Evolutionary conservation across 2,888 invertebrate genomes (phyloP).

Genomic region (Halictus quadricinctus): DNA sequence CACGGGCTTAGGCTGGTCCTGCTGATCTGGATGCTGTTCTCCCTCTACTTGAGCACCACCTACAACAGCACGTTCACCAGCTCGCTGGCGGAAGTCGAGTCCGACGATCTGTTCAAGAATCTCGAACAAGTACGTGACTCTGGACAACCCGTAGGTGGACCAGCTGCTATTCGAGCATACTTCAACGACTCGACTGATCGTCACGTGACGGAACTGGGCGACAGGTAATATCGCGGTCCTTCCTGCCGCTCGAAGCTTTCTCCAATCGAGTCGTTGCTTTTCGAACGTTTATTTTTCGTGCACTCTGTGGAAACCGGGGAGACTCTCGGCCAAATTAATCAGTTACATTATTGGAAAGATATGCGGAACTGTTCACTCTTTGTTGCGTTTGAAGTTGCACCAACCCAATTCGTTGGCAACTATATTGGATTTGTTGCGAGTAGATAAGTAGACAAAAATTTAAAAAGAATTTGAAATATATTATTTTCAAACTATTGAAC

Average conservation of each 20-base stretch:
- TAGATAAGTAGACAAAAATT: too few species aligned
- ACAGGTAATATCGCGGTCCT: conserved; percentile 29
- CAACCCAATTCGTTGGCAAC: too few species aligned
- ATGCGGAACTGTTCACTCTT: too few species aligned
- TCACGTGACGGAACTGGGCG: conserved; percentile 34
- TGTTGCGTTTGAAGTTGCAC: too few species aligned
- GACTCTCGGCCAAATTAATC: too few species aligned
- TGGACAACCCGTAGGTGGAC: conserved; percentile 47
- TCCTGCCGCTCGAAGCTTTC: background rate
- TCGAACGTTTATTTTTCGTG: too few species aligned
- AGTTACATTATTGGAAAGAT: too few species aligned
- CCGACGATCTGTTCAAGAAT: conserved; percentile 28
- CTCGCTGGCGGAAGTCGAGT: conserved; percentile 40
- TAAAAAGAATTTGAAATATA: too few species aligned
- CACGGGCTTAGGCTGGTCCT: conserved; percentile 51
- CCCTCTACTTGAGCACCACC: conserved; percentile 39
- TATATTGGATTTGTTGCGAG: too few species aligned
- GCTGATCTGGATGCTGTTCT: conserved; percentile 57
- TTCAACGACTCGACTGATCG: conserved; percentile 44
- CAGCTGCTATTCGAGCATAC: conserved; percentile 1
- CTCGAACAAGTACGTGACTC: conserved; percentile 51
- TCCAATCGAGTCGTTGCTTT: too few species aligned
- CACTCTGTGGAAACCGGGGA: too few species aligned
- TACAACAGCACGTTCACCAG: conserved; percentile 61
- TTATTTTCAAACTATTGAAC: too few species aligned